Conservation (phyloP, 2,113 vertebrate genomes). For the Antechinus stuartii region DNA sequence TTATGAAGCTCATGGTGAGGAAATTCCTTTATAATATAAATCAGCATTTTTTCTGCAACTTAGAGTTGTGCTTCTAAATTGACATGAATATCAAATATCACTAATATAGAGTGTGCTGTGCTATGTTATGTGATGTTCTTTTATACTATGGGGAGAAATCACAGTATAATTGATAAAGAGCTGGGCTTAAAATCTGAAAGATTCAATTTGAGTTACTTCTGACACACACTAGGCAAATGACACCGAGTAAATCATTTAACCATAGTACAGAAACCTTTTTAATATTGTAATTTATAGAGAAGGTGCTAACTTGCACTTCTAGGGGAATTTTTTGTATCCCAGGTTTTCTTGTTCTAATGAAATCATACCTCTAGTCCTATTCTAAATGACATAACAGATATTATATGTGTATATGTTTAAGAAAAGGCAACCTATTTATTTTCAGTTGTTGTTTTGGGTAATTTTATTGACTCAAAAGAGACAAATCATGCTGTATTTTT, state of each 20-base stretch:
- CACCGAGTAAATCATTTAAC: neutral
- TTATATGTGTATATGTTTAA: slow-evolving; percentile 25
- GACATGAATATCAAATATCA: neutral
- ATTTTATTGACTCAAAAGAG: neutral
- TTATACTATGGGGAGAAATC: neutral
- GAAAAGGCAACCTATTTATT: slow-evolving; percentile 38
- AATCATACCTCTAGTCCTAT: neutral
- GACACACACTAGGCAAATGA: neutral
- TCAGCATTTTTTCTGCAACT: neutral
- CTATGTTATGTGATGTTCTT: no score
- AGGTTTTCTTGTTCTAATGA: neutral
- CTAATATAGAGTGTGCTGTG: no score
- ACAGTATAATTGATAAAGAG: neutral
- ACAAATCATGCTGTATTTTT: neutral
- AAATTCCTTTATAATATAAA: neutral
- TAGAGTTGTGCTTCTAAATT: neutral
- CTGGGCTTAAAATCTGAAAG: neutral
- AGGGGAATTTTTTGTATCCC: neutral
- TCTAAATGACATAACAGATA: neutral
- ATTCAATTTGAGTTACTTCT: neutral
- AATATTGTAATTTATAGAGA: neutral
- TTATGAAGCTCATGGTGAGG: neutral
- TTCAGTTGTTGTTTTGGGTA: slow-evolving; percentile 54
- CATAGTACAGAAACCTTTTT: neutral
- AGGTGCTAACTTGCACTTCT: neutral